Evolutionary conservation across 2,113 vertebrate species (phyloP).

Genomic region (Bujurquina vittata): DNA sequence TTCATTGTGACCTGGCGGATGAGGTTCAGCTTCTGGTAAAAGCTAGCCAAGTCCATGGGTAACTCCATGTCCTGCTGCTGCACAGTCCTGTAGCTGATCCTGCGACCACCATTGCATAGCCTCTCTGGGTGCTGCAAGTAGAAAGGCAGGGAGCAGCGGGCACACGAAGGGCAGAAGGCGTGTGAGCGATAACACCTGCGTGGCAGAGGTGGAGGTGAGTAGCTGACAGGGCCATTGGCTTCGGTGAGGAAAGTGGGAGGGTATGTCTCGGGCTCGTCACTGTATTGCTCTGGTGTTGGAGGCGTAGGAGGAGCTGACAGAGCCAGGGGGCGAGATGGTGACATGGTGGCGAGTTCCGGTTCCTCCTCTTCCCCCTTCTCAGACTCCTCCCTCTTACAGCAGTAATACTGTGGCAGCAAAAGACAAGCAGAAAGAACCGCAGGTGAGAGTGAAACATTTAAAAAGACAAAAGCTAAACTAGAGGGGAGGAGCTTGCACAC

Average conservation of each 20-base stretch:
- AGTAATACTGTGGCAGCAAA: constrained; percentile 87
- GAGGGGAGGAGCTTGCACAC: accelerated
- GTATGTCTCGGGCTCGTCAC: constrained; percentile 60
- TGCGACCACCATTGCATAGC: constrained; percentile 85
- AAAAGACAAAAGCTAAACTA: background rate
- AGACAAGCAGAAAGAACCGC: background rate
- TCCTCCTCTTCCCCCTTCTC: constrained; percentile 90
- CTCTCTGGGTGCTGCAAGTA: constrained; percentile 85
- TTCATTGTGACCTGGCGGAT: constrained; percentile 88
- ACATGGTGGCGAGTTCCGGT: constrained; percentile 84
- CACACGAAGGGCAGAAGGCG: constrained; percentile 86
- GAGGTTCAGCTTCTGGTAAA: constrained; percentile 89
- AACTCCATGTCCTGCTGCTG: constrained; percentile 87
- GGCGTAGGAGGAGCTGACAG: constrained; percentile 81
- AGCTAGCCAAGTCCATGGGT: constrained; percentile 76
- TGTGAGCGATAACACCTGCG: constrained; percentile 75
- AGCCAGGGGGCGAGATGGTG: constrained; percentile 75
- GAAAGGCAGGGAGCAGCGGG: constrained; percentile 86
- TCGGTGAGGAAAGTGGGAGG: constrained; percentile 74
- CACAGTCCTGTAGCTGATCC: constrained; percentile 85
- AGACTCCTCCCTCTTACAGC: constrained; percentile 90
- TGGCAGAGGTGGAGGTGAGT: constrained; percentile 71
- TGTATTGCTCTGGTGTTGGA: constrained; percentile 57
- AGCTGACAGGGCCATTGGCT: constrained; percentile 86
- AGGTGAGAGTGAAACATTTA: background rate